Conservation (phyloP, 1,140 invertebrate species). For the Asobara japonica region DNA sequence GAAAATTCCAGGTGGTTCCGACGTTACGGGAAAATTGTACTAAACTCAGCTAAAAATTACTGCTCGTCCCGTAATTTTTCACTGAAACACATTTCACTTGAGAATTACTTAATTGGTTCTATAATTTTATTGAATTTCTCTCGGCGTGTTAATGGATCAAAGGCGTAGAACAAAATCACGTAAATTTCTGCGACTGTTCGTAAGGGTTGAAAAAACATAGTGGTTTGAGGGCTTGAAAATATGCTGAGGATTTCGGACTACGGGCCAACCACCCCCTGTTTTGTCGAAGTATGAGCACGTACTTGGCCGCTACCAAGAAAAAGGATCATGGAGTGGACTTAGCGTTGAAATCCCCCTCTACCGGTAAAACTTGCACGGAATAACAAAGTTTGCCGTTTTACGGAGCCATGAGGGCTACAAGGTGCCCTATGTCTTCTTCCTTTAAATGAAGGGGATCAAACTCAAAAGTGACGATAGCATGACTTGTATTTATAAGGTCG, state of each 20-base stretch:
- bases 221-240: slow-evolving; percentile 35
- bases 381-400: slow-evolving; percentile 56
- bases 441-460: slow-evolving; percentile 19
- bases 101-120: too few relatives aligned
- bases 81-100: too few relatives aligned
- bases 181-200: too few relatives aligned
- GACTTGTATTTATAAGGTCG: neutral
- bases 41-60: too few relatives aligned
- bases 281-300: slow-evolving; percentile 67
- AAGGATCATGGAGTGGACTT: slow-evolving; percentile 67
- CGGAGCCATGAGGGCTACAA: neutral
- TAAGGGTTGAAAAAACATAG: neutral
- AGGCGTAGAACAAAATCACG: neutral
- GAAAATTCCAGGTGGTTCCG: too few relatives aligned
- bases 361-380: slow-evolving; percentile 64
- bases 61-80: too few relatives aligned
- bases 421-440: slow-evolving; percentile 15
- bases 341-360: slow-evolving; percentile 57
- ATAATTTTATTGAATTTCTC: too few relatives aligned
- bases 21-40: too few relatives aligned
- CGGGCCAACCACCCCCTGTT: slow-evolving; percentile 47
- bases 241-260: slow-evolving; percentile 63
- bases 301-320: slow-evolving; percentile 54
- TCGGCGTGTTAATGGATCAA: neutral
- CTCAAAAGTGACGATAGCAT: slow-evolving; percentile 19